Evolutionary conservation across 2,888 invertebrate species (phyloP), one percentile per base, ranked within the genome.

Genomic region (Conops quadrifasciatus): DNA sequence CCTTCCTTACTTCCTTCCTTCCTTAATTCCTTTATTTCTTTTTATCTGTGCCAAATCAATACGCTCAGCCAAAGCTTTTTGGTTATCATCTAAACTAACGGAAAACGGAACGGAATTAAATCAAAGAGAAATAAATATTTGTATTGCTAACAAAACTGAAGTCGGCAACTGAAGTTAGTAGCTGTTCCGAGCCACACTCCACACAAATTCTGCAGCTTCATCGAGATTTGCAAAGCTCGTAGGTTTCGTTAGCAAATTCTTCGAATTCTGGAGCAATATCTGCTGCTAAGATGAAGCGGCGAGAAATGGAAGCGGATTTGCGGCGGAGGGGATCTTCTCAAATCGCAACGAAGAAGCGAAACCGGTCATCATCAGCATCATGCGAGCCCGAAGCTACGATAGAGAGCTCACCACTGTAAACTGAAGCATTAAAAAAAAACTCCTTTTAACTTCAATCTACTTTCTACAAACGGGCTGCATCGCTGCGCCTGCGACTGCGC

Each of bases 401-500:
- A 19, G 15, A n/a, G 15, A 15, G 43, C 36, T 65, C 36, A 53
- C 51, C 16, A 49, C n/a, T n/a, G n/a, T n/a, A 21, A 24, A 19
- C 49, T 21, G 53, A 56, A 43, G 43, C 43, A 67, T 67, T 58
- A 67, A 67, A 36, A 62, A 67, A 67, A 36, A 62, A 53, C 68
- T 62, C 51, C 51, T 62, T 68, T 68, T 51, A 51, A 51, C 51
- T 58, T 30, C 67, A 68, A 51, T 68, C 62, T 36, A 68, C 68
- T 68, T 68, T 68, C 58, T 58, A 58, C 58, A 28, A 24, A 9
- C 28, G 11, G 16, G 24, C 13, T 9, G 13, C 58, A 24, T 13
- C 28, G 28, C 58, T 26, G 26, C 11, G 4, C 1, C 13, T 26
- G 15, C 56, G 56, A 21, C 24, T 63, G 63, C 47, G 19, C 62